Evolutionary conservation across 2,888 invertebrate species (phyloP).

Genomic region (Scrobipalpa atriplicella): DNA sequence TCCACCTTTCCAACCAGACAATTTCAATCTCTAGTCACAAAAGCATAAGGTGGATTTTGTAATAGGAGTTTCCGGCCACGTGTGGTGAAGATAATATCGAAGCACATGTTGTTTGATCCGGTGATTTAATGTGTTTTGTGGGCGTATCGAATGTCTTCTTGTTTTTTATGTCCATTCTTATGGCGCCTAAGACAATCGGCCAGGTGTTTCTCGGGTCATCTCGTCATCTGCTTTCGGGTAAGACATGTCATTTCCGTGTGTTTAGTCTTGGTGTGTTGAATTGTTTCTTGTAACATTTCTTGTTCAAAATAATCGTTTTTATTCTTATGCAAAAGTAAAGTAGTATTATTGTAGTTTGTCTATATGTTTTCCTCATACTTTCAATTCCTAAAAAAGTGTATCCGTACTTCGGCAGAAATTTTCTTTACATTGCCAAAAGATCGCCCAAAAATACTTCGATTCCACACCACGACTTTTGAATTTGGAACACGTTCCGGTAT

Average conservation of each 20-base stretch:
- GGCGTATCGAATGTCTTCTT: constrained; percentile 73
- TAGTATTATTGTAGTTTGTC: too few relatives aligned
- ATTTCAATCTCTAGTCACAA: neutral
- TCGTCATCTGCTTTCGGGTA: constrained; percentile 39
- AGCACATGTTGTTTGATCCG: constrained; percentile 77
- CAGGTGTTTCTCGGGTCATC: constrained; percentile 43
- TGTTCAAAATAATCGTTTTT: too few relatives aligned
- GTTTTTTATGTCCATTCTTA: constrained; percentile 31
- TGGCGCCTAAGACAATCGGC: constrained; percentile 65
- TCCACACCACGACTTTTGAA: constrained; percentile 17
- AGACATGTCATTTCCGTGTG: constrained; percentile 37
- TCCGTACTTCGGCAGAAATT: neutral
- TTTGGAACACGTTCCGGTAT: constrained; percentile 36
- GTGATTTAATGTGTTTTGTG: constrained; percentile 73
- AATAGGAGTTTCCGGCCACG: constrained; percentile 48
- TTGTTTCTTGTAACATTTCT: neutral
- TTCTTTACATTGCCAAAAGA: neutral
- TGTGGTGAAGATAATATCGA: constrained; percentile 66
- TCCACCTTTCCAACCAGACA: neutral
- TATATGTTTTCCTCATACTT: neutral
- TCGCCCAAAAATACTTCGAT: neutral
- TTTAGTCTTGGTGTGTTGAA: constrained; percentile 23
- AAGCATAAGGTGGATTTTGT: neutral
- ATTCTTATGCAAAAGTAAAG: too few relatives aligned
- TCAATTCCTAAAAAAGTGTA: neutral